Percentiles rank a stretch among this genome's conserved stretches.
These are phyloP conservation scores for Xiphophorus couchianus DNA, from an alignment of 2,113 vertebrate genomes.

Conservation along the genomic window DNA sequence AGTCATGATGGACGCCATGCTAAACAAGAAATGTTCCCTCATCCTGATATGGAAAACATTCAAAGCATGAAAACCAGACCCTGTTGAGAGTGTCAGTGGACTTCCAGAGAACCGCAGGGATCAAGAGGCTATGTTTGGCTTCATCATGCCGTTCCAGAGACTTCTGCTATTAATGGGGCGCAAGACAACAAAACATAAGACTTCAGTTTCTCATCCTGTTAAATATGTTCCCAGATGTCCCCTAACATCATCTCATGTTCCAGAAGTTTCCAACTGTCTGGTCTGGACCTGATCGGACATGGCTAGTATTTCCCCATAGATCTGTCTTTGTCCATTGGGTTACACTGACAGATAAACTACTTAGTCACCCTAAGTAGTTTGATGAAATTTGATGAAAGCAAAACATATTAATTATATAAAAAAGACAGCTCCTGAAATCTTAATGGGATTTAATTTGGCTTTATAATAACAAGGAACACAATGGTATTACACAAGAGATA, in stretches of 20 bases:
- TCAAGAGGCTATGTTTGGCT: constrained; percentile 1
- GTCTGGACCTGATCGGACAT: constrained; percentile 23
- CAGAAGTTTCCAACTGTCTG: constrained; percentile 48
- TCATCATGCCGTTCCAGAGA: neutral
- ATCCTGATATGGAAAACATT: neutral
- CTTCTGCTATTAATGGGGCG: constrained; percentile 1
- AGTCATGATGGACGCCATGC: neutral
- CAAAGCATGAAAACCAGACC: neutral
- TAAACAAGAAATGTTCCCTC: neutral
- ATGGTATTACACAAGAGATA: constrained; percentile 33
- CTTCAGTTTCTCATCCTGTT: constrained; percentile 23
- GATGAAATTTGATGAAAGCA: constrained; percentile 58
- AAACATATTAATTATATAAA: constrained; percentile 43
- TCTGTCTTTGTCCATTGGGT: constrained; percentile 20
- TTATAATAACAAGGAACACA: constrained; percentile 19
- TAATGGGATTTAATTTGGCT: constrained; percentile 32
- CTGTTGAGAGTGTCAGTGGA: constrained; percentile 18
- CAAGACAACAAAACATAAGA: constrained; percentile 35
- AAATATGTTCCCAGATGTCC: constrained; percentile 31
- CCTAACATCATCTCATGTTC: constrained; percentile 53
- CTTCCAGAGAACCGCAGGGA: neutral
- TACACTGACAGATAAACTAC: constrained; percentile 37
- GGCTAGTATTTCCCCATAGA: constrained; percentile 24
- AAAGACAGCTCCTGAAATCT: constrained; percentile 61
- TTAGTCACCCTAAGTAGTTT: constrained; percentile 10